Percentiles rank a stretch among this genome's conserved stretches.
Conservation (phyloP, 2,113 vertebrate genomes). For the Lepisosteus oculatus region DNA sequence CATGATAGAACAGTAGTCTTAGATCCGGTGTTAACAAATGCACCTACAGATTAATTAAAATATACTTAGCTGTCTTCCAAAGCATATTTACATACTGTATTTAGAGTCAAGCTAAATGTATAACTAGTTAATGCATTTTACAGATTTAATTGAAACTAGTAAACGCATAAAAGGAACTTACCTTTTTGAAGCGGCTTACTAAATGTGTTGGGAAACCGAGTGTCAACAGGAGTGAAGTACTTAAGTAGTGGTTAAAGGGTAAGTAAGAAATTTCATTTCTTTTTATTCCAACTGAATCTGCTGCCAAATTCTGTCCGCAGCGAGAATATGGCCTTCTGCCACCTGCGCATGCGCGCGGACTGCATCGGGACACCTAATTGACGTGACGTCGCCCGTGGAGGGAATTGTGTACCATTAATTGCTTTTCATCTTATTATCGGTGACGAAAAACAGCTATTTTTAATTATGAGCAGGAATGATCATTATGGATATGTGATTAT, state of each 20-base stretch:
- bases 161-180: no score
- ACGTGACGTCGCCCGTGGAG: background rate
- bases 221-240: background rate
- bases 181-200: background rate
- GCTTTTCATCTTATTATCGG: no score
- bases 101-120: no score
- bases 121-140: background rate
- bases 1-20: background rate
- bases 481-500: no score
- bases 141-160: no score
- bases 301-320: background rate
- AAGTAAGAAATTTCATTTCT: background rate
- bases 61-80: no score
- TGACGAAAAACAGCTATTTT: no score
- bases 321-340: background rate
- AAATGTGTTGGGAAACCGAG: background rate
- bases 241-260: background rate
- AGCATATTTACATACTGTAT: no score
- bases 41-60: background rate
- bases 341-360: background rate
- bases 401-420: no score
- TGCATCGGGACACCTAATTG: background rate
- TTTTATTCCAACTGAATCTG: background rate
- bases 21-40: no score
- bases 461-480: no score